Evolutionary conservation across 2,888 invertebrate species (phyloP).

Genomic region (Bugula neritina): DNA sequence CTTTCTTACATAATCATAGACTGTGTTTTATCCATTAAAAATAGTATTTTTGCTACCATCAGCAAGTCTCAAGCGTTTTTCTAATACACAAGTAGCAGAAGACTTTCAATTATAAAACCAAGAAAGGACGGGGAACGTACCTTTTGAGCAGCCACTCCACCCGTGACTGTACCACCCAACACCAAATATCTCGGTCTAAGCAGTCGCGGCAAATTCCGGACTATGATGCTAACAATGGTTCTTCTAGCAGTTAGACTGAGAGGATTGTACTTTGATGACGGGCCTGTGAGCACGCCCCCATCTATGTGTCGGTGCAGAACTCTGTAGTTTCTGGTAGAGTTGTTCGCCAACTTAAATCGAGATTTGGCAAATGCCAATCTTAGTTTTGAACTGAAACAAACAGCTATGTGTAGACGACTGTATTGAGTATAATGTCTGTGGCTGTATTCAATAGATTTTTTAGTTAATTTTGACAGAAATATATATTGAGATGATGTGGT

Average conservation of each 20-base stretch:
- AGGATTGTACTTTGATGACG: not conserved
- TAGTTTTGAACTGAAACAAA: not conserved
- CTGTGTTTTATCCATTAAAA: too few relatives aligned
- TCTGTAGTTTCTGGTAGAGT: not conserved
- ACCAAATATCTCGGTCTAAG: slow-evolving; percentile 1
- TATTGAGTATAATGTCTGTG: too few relatives aligned
- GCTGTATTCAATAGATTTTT: too few relatives aligned
- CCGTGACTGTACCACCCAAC: slow-evolving; percentile 2
- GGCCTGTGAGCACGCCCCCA: not conserved
- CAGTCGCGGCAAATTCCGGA: not conserved
- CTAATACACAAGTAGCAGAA: too few relatives aligned
- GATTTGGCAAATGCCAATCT: not conserved
- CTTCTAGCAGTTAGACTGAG: not conserved
- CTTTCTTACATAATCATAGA: too few relatives aligned
- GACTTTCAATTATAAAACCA: too few relatives aligned
- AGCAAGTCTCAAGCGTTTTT: too few relatives aligned
- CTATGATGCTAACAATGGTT: not conserved
- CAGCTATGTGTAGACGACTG: too few relatives aligned
- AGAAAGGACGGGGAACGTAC: too few relatives aligned
- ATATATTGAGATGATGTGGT: too few relatives aligned
- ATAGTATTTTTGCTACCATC: too few relatives aligned
- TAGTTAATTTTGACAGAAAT: too few relatives aligned
- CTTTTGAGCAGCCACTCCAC: slow-evolving; percentile 10
- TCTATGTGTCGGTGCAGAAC: not conserved
- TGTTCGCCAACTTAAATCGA: not conserved